Evolutionary conservation across 2,797 vertebrate genomes (phyloP).

Genomic region (Myotis findleyi): DNA sequence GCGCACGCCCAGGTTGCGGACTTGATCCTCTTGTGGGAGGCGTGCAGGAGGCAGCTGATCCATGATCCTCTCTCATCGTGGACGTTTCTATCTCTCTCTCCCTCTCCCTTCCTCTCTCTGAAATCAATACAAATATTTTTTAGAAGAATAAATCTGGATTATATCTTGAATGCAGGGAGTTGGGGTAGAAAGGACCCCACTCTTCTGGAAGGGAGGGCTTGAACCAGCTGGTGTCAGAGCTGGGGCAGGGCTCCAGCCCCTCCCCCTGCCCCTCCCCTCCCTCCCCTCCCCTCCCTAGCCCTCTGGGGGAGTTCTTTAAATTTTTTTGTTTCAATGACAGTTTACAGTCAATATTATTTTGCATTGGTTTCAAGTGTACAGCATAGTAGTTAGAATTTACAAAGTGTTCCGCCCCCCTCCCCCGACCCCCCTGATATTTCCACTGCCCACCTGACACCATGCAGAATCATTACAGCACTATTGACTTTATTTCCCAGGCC

Average conservation of each 20-base stretch:
- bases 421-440: background rate
- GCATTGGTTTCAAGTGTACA: background rate
- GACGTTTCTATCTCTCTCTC: no score
- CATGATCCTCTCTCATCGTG: no score
- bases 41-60: no score
- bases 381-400: background rate
- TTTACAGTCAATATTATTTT: background rate
- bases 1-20: no score
- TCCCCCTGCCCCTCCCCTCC: background rate
- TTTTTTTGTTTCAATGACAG: background rate
- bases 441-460: background rate
- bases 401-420: background rate
- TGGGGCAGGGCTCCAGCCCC: background rate
- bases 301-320: background rate
- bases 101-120: no score
- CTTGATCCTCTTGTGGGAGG: no score
- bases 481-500: background rate
- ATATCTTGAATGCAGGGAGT: background rate
- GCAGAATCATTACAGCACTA: fast-evolving
- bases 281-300: background rate
- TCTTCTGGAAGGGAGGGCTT: background rate
- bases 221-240: background rate
- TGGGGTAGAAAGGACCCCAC: background rate
- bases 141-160: background rate
- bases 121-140: no score